These are phyloP conservation scores for Vanessa atalanta DNA, from an alignment of 1,140 invertebrate genomes.

Conservation along the genomic window DNA sequence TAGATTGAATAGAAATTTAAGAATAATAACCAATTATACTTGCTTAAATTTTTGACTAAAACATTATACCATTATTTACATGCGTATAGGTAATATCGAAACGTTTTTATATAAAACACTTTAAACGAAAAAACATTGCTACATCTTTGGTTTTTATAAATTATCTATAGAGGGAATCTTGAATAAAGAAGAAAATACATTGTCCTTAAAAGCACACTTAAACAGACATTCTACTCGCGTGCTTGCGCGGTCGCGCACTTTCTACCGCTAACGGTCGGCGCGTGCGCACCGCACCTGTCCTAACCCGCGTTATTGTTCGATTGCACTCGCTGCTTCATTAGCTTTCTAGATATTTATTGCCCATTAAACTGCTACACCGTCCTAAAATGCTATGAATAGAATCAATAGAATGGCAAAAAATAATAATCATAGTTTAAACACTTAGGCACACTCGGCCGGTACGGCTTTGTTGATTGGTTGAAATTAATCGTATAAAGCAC, in stretches of 20 bases:
- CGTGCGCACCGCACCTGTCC: conserved; percentile 76
- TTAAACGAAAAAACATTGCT: no score
- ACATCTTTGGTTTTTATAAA: no score
- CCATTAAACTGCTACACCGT: conserved; percentile 20
- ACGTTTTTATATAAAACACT: no score
- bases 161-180: no score
- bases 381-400: conserved; percentile 22
- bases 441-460: background rate
- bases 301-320: conserved; percentile 56
- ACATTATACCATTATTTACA: no score
- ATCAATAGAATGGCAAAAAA: conserved; percentile 6
- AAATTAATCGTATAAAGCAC: no score
- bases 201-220: background rate
- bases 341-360: conserved; percentile 43
- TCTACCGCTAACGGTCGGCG: conserved; percentile 79
- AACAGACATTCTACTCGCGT: conserved; percentile 60
- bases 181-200: no score
- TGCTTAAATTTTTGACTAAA: no score
- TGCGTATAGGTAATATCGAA: no score
- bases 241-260: conserved; percentile 75
- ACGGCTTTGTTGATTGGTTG: no score
- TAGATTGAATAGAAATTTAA: no score
- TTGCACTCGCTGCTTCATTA: conserved; percentile 42
- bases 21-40: no score
- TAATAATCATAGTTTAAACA: background rate